Evolutionary conservation across 1,140 invertebrate genomes (phyloP).

Genomic region (Lepidurus couesii): DNA sequence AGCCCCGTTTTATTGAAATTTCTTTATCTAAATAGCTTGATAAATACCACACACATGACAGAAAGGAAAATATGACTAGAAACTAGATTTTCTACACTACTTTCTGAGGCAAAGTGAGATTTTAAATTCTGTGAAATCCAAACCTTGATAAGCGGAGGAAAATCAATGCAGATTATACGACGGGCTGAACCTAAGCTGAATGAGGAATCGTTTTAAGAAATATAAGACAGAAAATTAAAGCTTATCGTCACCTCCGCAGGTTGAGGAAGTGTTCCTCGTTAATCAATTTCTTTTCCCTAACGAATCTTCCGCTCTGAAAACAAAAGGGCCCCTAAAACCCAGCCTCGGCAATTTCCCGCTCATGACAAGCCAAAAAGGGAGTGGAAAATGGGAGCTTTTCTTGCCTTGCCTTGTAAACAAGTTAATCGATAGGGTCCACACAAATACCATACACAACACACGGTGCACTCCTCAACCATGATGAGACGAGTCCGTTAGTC

Average conservation of each 20-base stretch:
- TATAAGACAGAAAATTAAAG: not conserved
- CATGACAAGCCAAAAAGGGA: not conserved
- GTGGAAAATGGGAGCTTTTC: not conserved
- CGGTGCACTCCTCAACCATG: not conserved
- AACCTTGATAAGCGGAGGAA: too few relatives aligned
- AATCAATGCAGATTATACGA: too few relatives aligned
- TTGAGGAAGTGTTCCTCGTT: not conserved
- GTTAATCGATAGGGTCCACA: not conserved
- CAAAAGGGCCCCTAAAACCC: not conserved
- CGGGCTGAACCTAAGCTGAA: too few relatives aligned
- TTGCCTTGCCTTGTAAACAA: not conserved
- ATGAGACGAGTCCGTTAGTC: not conserved
- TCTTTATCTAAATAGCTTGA: too few relatives aligned
- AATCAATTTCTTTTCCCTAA: not conserved
- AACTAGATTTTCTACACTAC: too few relatives aligned
- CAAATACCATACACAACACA: not conserved
- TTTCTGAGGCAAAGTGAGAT: too few relatives aligned
- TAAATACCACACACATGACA: too few relatives aligned
- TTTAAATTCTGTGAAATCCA: too few relatives aligned
- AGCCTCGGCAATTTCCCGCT: not conserved
- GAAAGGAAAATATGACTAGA: too few relatives aligned
- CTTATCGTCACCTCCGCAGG: not conserved
- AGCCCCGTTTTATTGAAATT: too few relatives aligned
- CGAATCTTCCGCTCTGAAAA: not conserved
- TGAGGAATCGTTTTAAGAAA: too few relatives aligned